These are phyloP conservation scores for Caracal caracal DNA, from an alignment of 2,113 vertebrate genomes.

Conservation along the genomic window DNA sequence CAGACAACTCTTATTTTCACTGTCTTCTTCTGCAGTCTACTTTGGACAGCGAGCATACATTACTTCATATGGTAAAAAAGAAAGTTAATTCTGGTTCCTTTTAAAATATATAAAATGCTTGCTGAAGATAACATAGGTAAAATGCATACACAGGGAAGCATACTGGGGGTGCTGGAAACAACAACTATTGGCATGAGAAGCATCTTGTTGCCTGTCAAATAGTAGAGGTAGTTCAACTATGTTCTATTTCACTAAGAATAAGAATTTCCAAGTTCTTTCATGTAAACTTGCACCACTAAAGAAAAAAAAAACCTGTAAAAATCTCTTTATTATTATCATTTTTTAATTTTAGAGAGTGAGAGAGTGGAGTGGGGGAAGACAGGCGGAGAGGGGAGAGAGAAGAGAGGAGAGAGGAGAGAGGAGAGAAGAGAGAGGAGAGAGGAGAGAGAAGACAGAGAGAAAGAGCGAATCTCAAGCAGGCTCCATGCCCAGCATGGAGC, in stretches of 20 bases:
- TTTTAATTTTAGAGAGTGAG: no score
- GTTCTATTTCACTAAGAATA: not conserved
- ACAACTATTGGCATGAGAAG: not conserved
- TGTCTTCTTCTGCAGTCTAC: not conserved
- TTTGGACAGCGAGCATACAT: not conserved
- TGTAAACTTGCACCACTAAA: not conserved
- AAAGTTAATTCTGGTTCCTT: not conserved
- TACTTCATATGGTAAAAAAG: conserved; percentile 7
- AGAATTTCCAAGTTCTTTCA: not conserved
- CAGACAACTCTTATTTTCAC: not conserved
- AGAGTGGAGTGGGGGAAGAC: no score
- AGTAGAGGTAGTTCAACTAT: not conserved
- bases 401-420: no score
- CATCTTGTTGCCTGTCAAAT: not conserved
- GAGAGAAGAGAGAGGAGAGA: no score
- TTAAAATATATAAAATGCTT: conserved; percentile 13
- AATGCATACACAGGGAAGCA: not conserved
- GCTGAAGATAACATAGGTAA: not conserved
- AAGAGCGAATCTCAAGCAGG: no score
- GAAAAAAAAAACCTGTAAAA: not conserved
- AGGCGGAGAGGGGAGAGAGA: no score
- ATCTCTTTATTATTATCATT: not conserved
- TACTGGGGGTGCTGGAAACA: not conserved
- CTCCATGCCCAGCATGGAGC: no score
- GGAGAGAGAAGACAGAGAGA: no score